Evolutionary conservation across 2,113 vertebrate genomes (phyloP), one percentile per base, ranked within the genome.

Genomic region (Melozone crissalis): DNA sequence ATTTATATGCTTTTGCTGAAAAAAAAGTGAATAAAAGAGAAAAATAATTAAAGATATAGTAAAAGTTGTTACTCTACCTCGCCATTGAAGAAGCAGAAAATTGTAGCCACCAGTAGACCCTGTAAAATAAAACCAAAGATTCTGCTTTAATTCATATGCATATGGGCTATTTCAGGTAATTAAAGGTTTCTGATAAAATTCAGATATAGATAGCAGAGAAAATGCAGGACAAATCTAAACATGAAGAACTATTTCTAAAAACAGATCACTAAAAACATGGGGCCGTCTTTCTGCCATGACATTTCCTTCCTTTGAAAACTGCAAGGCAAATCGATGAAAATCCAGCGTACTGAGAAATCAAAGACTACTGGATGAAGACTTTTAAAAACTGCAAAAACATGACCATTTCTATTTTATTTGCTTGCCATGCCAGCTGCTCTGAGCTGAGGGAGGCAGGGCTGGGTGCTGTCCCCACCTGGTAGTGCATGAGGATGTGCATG

Each of bases 81-180:
- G 91, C 99, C 99, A 61, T 99, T 99, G 96, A 99, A 99, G 97
- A 99, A 99, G 97, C 99, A 99, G 98, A 99, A 99, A 96, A 99
- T 99, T 28, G 99, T 99, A 85, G 99, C 98, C 94, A 99, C 99
- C 91, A 99, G 97, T 58, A 99, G 97, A 73, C 99, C 99, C 99
- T 99, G 98, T 33, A 87, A 97, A 97, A 97, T 27, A 94, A 96
- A 97, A 26, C 94, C 35, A 82, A 68, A 55, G 5, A 15, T 57
- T 75, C 66, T 88, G 30, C 10, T 82, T 92, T 88, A 89, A 65
- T 91, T 82, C 46, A n/a, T 17, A 49, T 33, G 5, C 22, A 35
- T 62, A 7, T 37, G 7, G 54, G 27, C 16, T 57, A 37, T 28
- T 71, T 28, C 27, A 52, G 9, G 24, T 73, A 78, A 77, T n/a